Percentiles rank a stretch among this genome's conserved stretches.
phyloP scores from a whole-genome alignment of 2,888 invertebrate species.

The Tipula unca region DNA sequence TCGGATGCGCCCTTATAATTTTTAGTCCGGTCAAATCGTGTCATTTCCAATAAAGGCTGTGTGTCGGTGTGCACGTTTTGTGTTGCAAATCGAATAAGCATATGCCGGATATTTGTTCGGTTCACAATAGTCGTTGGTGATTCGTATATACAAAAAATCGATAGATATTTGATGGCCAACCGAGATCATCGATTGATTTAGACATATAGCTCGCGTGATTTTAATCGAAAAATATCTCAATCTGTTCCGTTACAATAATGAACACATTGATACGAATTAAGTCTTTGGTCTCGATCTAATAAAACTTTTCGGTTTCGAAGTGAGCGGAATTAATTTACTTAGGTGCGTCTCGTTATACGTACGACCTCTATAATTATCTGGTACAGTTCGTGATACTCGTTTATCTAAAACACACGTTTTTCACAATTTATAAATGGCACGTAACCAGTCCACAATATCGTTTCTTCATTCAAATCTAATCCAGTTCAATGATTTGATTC shows the following conservation, averaged over 20 bases:
- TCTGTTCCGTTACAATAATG: neutral
- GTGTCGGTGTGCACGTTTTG: conserved; percentile 28
- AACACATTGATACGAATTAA: conserved; percentile 27
- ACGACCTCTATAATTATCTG: neutral
- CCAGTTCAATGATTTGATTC: conserved; percentile 64
- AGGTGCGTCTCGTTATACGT: conserved; percentile 33
- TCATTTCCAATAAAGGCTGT: conserved; percentile 37
- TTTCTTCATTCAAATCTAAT: conserved; percentile 62
- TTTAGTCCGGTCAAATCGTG: conserved; percentile 32
- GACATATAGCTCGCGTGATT: neutral
- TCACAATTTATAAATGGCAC: conserved; percentile 59
- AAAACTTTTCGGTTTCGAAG: conserved; percentile 54
- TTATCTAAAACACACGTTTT: conserved; percentile 72
- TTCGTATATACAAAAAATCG: conserved; percentile 20
- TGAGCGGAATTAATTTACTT: conserved; percentile 48
- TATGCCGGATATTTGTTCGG: neutral
- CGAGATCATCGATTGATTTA: neutral
- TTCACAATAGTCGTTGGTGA: conserved; percentile 15
- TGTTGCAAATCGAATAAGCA: conserved; percentile 15
- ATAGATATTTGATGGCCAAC: neutral
- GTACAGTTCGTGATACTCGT: conserved; percentile 44
- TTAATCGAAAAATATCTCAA: neutral
- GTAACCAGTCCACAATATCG: conserved; percentile 53
- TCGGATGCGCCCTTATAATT: conserved; percentile 59
- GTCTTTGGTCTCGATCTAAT: conserved; percentile 59